Conservation (phyloP, 2,888 invertebrate genomes). For the Dorcus hopei region DNA sequence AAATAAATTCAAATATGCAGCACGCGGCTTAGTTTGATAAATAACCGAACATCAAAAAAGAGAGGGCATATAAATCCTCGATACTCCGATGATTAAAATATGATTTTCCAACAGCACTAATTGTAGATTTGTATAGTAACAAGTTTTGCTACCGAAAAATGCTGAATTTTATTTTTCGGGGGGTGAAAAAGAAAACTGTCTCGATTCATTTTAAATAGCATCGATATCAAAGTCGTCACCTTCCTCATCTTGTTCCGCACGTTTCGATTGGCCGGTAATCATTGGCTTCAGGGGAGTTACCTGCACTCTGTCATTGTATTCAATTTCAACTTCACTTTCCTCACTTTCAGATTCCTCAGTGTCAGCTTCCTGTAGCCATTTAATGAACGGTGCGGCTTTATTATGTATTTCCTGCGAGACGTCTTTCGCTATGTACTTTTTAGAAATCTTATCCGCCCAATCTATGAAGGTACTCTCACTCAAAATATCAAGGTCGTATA, state of each 20-base stretch:
- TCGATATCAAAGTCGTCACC: conserved; percentile 88
- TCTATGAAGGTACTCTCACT: conserved; percentile 92
- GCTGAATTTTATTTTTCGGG: neutral
- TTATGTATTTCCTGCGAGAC: conserved; percentile 87
- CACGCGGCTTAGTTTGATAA: no score
- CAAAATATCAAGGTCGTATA: conserved; percentile 93
- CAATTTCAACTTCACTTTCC: conserved; percentile 70
- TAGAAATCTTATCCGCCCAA: conserved; percentile 88
- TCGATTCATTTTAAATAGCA: conserved; percentile 67
- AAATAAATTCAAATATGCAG: no score
- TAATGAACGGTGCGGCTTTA: conserved; percentile 89
- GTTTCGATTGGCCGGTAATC: conserved; percentile 49
- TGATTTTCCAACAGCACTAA: no score
- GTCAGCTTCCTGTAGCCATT: conserved; percentile 96
- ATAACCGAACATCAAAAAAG: no score
- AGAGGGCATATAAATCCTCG: no score
- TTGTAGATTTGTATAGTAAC: no score
- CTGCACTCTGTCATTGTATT: conserved; percentile 85
- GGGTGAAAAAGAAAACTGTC: conserved; percentile 9
- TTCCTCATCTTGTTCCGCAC: conserved; percentile 61
- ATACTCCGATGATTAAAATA: no score
- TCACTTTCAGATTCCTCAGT: conserved; percentile 84
- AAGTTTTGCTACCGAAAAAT: neutral
- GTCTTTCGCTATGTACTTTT: conserved; percentile 92
- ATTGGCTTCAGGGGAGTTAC: conserved; percentile 67